These are phyloP conservation scores for Tetragnatha versicolor DNA, from an alignment of 1,140 invertebrate species.

Conservation along the genomic window DNA sequence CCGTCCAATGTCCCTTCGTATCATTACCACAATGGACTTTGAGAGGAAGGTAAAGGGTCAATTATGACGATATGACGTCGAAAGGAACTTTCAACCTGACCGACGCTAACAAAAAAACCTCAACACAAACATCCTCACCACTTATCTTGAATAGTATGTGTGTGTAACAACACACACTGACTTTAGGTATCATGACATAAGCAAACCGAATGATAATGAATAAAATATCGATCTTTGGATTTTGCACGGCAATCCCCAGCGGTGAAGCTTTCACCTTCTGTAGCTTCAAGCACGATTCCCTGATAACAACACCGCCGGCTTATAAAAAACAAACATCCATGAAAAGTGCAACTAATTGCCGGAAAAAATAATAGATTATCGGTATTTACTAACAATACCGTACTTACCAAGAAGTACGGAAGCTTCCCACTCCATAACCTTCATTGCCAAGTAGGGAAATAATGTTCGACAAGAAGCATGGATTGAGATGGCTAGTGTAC, in stretches of 20 bases:
- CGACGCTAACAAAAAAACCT: neutral
- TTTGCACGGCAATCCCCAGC: neutral
- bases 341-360: too few relatives aligned
- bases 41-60: constrained; percentile 4
- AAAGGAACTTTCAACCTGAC: constrained; percentile 10
- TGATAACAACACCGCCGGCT: too few relatives aligned
- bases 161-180: neutral
- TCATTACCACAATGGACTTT: constrained; percentile 12
- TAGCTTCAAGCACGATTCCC: too few relatives aligned
- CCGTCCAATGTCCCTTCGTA: neutral
- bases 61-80: constrained; percentile 3
- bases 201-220: constrained; percentile 14
- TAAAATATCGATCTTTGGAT: constrained; percentile 12
- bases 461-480: too few relatives aligned
- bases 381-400: too few relatives aligned
- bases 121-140: neutral
- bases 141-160: neutral
- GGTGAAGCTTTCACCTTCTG: too few relatives aligned
- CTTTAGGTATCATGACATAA: neutral
- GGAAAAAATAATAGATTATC: too few relatives aligned
- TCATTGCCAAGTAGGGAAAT: too few relatives aligned
- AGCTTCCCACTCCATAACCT: too few relatives aligned
- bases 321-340: too few relatives aligned
- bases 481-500: too few relatives aligned
- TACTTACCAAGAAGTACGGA: too few relatives aligned